Percentiles rank a stretch among this genome's conserved stretches.
These are phyloP conservation scores for Hippocampus abdominalis DNA, from an alignment of 2,113 vertebrate species.

Conservation along the genomic window DNA sequence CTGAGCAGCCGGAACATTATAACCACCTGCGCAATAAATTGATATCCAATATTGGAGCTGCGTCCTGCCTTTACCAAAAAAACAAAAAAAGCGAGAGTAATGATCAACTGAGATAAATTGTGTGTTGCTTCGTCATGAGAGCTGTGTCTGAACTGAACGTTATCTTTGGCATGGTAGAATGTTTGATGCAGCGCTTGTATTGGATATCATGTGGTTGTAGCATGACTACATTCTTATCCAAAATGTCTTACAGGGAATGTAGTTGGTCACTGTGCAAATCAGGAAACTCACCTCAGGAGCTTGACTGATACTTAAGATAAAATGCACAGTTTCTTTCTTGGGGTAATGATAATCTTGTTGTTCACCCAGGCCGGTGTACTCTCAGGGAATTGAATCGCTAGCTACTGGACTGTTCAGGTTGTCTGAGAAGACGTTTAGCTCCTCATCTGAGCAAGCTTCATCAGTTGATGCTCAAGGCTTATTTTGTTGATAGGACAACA, in stretches of 20 bases:
- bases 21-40: background rate
- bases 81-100: background rate
- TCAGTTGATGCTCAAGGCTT: background rate
- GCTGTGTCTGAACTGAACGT: background rate
- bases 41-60: background rate
- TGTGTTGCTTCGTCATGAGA: background rate
- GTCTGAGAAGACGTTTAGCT: background rate
- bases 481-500: no score
- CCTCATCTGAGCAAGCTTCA: background rate
- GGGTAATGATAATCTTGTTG: background rate
- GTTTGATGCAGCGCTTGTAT: background rate
- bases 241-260: background rate
- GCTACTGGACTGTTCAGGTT: background rate
- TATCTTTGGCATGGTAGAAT: background rate
- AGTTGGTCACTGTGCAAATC: constrained; percentile 1
- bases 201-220: background rate
- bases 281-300: background rate
- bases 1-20: background rate
- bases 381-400: background rate
- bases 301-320: background rate
- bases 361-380: background rate
- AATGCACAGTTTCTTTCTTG: background rate
- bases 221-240: background rate
- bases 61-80: background rate
- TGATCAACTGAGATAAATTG: background rate